These are phyloP conservation scores for Capitella teleta DNA, from an alignment of 1,140 invertebrate species.

Conservation along the genomic window DNA sequence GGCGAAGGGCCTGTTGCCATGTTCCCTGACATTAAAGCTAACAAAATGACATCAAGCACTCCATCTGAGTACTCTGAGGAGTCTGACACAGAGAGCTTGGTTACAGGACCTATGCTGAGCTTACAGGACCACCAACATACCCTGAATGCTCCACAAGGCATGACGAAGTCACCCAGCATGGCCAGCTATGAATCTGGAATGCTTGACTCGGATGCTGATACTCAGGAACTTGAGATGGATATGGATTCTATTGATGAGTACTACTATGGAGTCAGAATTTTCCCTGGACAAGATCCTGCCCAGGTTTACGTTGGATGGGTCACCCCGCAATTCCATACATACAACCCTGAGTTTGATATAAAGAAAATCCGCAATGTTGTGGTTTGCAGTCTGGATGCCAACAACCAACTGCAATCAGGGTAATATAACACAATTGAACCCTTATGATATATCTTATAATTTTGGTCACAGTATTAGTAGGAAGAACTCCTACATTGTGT, in stretches of 20 bases:
- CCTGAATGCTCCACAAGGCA: neutral
- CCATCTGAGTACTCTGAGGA: slow-evolving; percentile 12
- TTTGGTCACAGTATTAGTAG: slow-evolving; percentile 63
- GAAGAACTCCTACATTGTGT: slow-evolving; percentile 95
- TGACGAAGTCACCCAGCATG: slow-evolving; percentile 11
- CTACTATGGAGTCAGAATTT: slow-evolving; percentile 84
- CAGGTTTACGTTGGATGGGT: slow-evolving; percentile 99
- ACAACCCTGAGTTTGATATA: slow-evolving; percentile 81
- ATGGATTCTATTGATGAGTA: slow-evolving; percentile 93
- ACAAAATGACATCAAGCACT: neutral
- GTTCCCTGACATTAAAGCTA: neutral
- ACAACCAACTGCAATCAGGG: slow-evolving; percentile 39
- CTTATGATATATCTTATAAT: neutral
- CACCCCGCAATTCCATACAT: slow-evolving; percentile 82
- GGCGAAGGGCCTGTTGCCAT: slow-evolving; percentile 26
- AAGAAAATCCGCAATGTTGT: slow-evolving; percentile 73
- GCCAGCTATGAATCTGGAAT: slow-evolving; percentile 27
- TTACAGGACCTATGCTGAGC: neutral
- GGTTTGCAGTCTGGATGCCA: slow-evolving; percentile 50
- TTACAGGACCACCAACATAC: neutral
- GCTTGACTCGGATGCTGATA: slow-evolving; percentile 24
- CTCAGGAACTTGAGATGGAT: slow-evolving; percentile 31
- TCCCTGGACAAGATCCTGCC: slow-evolving; percentile 89
- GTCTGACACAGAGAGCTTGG: slow-evolving; percentile 11
- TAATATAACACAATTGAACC: slow-evolving; percentile 16